These are phyloP conservation scores for Phrynocephalus vlangalii DNA, from an alignment of 2,797 vertebrate genomes.

Conservation along the genomic window DNA sequence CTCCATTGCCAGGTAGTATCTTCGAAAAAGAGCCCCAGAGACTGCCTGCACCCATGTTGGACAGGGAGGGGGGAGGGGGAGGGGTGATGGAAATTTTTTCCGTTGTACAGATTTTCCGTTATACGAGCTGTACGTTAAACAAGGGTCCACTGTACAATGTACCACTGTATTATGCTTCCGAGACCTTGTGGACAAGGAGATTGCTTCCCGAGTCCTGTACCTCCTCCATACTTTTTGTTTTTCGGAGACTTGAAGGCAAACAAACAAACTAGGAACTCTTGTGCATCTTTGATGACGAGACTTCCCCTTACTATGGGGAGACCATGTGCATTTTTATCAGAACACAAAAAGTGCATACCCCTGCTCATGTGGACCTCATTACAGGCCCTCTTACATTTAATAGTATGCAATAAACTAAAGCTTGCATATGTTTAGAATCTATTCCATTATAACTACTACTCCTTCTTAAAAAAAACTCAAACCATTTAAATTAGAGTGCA, in stretches of 20 bases:
- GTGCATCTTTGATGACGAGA: too few relatives aligned
- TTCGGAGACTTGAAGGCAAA: background rate
- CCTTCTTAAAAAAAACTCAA: background rate
- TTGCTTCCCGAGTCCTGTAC: background rate
- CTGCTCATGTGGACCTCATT: background rate
- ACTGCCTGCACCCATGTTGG: too few relatives aligned
- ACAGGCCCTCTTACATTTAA: background rate
- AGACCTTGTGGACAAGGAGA: background rate
- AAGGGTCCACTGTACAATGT: too few relatives aligned
- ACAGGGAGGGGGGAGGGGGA: too few relatives aligned
- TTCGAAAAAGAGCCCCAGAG: too few relatives aligned
- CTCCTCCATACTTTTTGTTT: background rate
- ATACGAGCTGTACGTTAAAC: too few relatives aligned
- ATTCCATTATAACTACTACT: background rate
- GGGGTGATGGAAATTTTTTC: too few relatives aligned
- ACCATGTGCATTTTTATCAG: too few relatives aligned
- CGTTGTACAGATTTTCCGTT: too few relatives aligned
- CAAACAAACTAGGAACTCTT: background rate
- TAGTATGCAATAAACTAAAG: background rate
- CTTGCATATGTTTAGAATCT: background rate
- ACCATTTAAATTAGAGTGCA: background rate
- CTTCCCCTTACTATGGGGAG: background rate
- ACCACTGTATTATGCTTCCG: background rate
- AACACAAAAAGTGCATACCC: too few relatives aligned
- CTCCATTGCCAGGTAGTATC: too few relatives aligned